Evolutionary conservation across 2,888 invertebrate species (phyloP), one percentile per base, ranked within the genome.

Genomic region (Acanthacorydalis orientalis): DNA sequence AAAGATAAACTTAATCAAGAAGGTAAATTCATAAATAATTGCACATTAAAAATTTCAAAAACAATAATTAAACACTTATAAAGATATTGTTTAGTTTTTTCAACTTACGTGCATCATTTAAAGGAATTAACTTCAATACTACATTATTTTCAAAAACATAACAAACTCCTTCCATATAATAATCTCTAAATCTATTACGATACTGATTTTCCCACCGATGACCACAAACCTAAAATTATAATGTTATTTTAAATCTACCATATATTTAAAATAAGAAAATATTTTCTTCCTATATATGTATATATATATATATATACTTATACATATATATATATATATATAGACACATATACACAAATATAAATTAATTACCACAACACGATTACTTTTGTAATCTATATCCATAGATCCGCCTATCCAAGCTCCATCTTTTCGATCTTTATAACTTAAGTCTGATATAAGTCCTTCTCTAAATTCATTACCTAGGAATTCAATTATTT

Each of bases 321-420:
- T 23, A 23, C 23, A 23, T 6, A 23, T 6, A 23, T 23, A 23
- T 23, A 23, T 4, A 23, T 6, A 23, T 23, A n/a, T n/a, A n/a
- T n/a, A n/a, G n/a, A n/a, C n/a, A n/a, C n/a, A n/a, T n/a, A n/a
- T n/a, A n/a, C n/a, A n/a, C n/a, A n/a, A n/a, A n/a, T n/a, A n/a
- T n/a, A n/a, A n/a, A n/a, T 11, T 50, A 57, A 59, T 49, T 57
- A 67, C 68, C 53, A 59, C 59, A 52, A 60, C 51, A 49, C 53
- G 55, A 31, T 57, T 48, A 4, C 47, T 53, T 40, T 54, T 51
- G 45, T 58, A 58, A 53, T 59, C 59, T 9, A 67, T 57, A 47
- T 62, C 63, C 59, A 68, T 64, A 2, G 60, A 52, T 11, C 61
- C 65, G 10, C 68, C 68, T n/a, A 63, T 57, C 63, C 63, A 65